phyloP scores from a whole-genome alignment of 2,113 vertebrate genomes.

The Bombycilla garrulus region DNA sequence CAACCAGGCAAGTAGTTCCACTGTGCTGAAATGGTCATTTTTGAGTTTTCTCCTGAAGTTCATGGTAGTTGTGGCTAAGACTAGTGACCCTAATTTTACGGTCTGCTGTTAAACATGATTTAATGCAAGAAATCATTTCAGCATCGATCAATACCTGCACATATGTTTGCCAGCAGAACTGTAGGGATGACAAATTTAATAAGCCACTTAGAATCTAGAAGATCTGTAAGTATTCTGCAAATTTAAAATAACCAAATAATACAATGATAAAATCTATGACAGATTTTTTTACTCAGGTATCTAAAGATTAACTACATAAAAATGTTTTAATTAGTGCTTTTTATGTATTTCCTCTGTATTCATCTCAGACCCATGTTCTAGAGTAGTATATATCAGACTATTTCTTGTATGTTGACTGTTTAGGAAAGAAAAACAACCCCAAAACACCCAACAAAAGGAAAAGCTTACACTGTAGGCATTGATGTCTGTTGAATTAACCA shows the following conservation, averaged over 20 bases:
- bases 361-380: neutral
- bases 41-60: neutral
- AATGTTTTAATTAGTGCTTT: neutral
- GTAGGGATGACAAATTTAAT: neutral
- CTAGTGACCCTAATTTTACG: neutral
- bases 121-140: neutral
- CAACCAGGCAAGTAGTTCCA: neutral
- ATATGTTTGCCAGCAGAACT: neutral
- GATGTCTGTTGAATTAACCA: neutral
- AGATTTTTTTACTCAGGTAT: neutral
- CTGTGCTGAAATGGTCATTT: neutral
- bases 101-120: neutral
- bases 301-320: neutral
- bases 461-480: neutral
- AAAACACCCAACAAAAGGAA: neutral
- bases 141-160: neutral
- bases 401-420: neutral
- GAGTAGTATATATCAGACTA: fast-evolving
- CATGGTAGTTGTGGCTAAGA: neutral
- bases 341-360: neutral
- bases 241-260: neutral
- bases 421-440: neutral
- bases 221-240: neutral
- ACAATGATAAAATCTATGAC: neutral
- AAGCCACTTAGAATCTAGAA: neutral